Percentiles rank a stretch among this genome's conserved stretches.
Conservation (phyloP, 2,113 vertebrate genomes). For the Barbus barbus region DNA sequence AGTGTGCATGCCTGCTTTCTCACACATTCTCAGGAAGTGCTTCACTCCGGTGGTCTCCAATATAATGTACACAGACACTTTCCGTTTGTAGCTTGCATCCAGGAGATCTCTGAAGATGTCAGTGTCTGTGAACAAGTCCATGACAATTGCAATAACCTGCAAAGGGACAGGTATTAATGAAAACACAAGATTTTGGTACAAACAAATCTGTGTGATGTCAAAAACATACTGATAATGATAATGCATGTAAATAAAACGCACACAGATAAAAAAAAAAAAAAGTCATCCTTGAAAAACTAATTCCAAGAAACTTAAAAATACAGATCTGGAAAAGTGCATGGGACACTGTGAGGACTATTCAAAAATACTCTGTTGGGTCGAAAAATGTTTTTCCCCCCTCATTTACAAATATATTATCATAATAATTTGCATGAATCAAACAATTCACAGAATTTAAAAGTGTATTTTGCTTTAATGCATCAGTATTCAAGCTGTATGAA, state of each 20-base stretch:
- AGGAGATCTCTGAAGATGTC: constrained; percentile 96
- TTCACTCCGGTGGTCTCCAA: constrained; percentile 82
- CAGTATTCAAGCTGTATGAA: no score
- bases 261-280: not conserved
- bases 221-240: not conserved
- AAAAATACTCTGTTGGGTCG: not conserved
- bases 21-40: constrained; percentile 93
- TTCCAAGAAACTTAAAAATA: not conserved
- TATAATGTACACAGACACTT: constrained; percentile 91
- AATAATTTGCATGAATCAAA: not conserved
- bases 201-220: not conserved
- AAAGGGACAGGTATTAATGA: not conserved
- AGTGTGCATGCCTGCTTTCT: constrained; percentile 85
- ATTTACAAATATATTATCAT: not conserved
- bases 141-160: constrained; percentile 92
- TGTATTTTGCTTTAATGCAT: no score
- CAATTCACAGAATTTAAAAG: no score
- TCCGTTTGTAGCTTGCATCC: constrained; percentile 85
- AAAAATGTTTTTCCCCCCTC: no score
- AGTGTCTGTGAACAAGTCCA: constrained; percentile 95
- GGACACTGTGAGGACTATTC: not conserved
- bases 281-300: no score
- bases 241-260: not conserved
- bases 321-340: not conserved
- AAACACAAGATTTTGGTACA: not conserved